These are phyloP conservation scores for Tinamus guttatus DNA, from an alignment of 2,113 vertebrate genomes.

Conservation along the genomic window DNA sequence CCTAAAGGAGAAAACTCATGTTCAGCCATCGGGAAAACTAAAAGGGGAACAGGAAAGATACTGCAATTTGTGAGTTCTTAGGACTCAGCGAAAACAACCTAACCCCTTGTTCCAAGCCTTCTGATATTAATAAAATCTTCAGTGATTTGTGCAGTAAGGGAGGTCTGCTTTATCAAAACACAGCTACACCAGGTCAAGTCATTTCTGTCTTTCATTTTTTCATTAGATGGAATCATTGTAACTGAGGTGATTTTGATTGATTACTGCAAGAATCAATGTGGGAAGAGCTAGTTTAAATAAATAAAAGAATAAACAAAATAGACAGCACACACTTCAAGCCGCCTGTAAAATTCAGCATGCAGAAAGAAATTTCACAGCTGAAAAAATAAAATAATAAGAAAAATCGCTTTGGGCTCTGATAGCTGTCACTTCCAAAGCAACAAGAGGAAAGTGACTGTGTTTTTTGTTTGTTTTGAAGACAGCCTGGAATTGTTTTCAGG, in stretches of 20 bases:
- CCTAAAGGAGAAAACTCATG: neutral
- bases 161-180: neutral
- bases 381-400: neutral
- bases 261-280: neutral
- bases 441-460: neutral
- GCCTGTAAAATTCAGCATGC: fast-evolving
- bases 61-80: neutral
- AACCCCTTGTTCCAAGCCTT: neutral
- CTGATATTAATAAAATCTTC: too few relatives aligned
- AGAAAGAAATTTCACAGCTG: neutral
- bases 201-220: neutral
- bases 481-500: neutral
- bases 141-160: neutral
- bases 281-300: neutral
- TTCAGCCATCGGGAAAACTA: neutral
- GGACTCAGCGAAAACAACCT: neutral
- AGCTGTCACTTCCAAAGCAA: neutral
- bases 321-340: neutral
- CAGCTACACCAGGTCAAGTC: neutral
- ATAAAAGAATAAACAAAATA: too few relatives aligned
- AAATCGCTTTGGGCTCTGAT: neutral
- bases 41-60: neutral
- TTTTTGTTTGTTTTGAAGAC: neutral
- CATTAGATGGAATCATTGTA: neutral
- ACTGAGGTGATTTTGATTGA: neutral